A percentile compares a stretch with the other conserved stretches of the same genome.
phyloP scores from a whole-genome alignment of 1,140 invertebrate genomes.

The Aporrectodea caliginosa region DNA sequence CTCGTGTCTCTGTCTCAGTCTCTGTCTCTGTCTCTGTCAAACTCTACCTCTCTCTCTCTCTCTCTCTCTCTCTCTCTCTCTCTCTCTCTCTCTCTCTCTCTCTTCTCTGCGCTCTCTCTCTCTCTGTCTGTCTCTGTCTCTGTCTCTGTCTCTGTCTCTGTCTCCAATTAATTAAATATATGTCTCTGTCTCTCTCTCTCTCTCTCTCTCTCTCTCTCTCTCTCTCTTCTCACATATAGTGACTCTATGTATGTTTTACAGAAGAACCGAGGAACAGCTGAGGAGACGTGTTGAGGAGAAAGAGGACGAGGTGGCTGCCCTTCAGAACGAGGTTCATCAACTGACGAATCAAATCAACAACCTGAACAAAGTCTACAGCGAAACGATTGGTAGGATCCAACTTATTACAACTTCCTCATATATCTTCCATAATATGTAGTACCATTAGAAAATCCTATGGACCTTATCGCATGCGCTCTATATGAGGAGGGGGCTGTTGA shows the following conservation, averaged over 20 bases:
- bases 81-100: neutral
- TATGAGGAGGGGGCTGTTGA: too few relatives aligned
- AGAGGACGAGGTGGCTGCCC: constrained; percentile 54
- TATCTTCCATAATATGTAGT: too few relatives aligned
- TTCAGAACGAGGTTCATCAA: constrained; percentile 55
- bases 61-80: neutral
- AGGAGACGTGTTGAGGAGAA: too few relatives aligned
- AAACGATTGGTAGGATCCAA: constrained; percentile 48
- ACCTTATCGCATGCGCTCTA: too few relatives aligned
- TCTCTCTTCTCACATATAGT: neutral
- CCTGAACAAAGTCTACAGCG: constrained; percentile 45
- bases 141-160: neutral
- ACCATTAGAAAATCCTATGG: too few relatives aligned
- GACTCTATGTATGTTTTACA: neutral
- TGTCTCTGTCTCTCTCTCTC: neutral
- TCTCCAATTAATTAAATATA: neutral
- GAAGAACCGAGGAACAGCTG: constrained; percentile 39
- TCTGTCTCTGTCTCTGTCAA: neutral
- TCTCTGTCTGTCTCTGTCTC: neutral
- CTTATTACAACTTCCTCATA: too few relatives aligned
- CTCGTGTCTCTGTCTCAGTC: neutral
- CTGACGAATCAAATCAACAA: constrained; percentile 50
- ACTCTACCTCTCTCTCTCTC: neutral
- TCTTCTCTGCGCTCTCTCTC: neutral
- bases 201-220: neutral